Conservation (phyloP, 2,113 vertebrate genomes). For the Rhinolophus sinicus region DNA sequence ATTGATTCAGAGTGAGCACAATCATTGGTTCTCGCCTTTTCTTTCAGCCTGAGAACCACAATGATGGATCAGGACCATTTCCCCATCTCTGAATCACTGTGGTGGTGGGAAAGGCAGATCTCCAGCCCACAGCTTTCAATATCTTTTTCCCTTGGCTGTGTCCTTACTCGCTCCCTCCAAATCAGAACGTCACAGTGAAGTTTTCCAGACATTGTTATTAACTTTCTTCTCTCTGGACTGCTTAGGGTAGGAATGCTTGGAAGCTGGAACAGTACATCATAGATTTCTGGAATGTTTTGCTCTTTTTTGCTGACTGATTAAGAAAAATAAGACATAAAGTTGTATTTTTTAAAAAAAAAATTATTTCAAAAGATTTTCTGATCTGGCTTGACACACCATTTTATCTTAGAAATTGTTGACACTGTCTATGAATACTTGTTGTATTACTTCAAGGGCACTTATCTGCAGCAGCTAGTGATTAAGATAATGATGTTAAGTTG, state of each 20-base stretch:
- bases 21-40: not conserved
- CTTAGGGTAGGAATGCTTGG: not conserved
- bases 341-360: not conserved
- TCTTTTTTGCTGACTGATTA: not conserved
- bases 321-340: not conserved
- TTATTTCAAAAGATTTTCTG: not conserved
- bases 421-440: not conserved
- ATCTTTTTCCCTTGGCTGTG: not conserved
- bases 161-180: not conserved
- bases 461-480: not conserved
- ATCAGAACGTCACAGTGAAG: not conserved
- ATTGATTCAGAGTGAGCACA: not conserved
- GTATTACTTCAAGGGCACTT: not conserved
- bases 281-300: conserved; percentile 14
- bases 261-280: not conserved
- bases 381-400: not conserved
- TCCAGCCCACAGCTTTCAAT: not conserved
- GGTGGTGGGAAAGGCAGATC: not conserved
- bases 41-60: not conserved
- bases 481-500: not conserved
- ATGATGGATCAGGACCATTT: not conserved
- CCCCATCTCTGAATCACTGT: fast-evolving
- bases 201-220: not conserved
- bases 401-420: not conserved
- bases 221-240: not conserved